A percentile compares a stretch with the other conserved stretches of the same genome.
phyloP scores from a whole-genome alignment of 2,113 vertebrate species.

The Chionomys nivalis region DNA sequence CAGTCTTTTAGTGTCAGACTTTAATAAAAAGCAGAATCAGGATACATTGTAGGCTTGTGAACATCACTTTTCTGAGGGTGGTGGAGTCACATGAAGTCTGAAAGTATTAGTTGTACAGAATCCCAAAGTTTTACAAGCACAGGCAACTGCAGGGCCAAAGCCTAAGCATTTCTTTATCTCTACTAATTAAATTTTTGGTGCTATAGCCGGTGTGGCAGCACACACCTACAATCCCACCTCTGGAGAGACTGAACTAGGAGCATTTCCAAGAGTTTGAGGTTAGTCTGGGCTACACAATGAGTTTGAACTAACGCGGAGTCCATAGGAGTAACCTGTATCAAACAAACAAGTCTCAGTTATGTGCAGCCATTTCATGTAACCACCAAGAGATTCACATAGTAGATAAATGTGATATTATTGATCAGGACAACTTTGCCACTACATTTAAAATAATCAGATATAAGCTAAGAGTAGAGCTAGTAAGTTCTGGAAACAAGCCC shows the following conservation, averaged over 20 bases:
- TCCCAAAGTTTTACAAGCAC: background rate
- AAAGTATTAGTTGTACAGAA: background rate
- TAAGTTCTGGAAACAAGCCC: background rate
- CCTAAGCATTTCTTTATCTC: background rate
- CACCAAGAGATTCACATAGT: background rate
- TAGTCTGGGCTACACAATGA: background rate
- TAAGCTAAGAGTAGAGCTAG: background rate
- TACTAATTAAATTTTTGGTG: no score
- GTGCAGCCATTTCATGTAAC: background rate
- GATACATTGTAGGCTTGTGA: background rate
- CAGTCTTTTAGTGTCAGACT: background rate
- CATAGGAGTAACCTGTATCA: background rate
- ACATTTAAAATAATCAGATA: background rate
- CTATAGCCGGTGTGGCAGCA: background rate
- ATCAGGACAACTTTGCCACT: background rate
- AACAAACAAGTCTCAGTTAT: background rate
- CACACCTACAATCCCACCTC: background rate
- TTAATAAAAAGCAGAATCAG: slow-evolving; percentile 37
- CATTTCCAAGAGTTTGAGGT: background rate
- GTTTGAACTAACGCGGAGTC: no score
- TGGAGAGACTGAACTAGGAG: background rate
- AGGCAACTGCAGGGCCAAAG: background rate
- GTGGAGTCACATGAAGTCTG: background rate
- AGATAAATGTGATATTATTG: background rate
- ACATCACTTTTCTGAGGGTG: background rate